Evolutionary conservation across 2,888 invertebrate genomes (phyloP).

Genomic region (Lasioglossum villosulum): DNA sequence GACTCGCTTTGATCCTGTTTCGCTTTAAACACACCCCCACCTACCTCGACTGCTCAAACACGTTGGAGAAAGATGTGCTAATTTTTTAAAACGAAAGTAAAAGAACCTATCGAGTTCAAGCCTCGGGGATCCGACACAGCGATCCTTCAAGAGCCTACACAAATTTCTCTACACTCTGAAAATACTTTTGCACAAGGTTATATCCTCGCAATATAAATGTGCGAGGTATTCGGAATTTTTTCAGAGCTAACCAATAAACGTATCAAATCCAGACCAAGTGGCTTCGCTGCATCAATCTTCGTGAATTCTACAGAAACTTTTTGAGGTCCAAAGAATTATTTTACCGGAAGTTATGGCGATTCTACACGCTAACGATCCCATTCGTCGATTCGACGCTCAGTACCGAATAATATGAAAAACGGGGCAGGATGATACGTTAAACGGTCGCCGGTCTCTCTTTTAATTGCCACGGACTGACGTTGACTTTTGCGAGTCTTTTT

Average conservation of each 20-base stretch:
- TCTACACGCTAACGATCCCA: not conserved
- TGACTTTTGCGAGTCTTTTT: slow-evolving; percentile 5
- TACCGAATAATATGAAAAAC: not conserved
- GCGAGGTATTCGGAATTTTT: not conserved
- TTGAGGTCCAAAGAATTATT: not conserved
- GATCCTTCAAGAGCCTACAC: not conserved
- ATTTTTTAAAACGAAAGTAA: not conserved
- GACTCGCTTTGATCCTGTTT: not conserved
- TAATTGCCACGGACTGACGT: slow-evolving; percentile 60
- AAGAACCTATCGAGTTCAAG: not conserved
- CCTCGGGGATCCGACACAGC: not conserved
- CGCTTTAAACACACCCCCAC: not conserved
- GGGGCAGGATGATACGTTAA: slow-evolving; percentile 49
- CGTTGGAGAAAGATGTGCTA: too few relatives aligned
- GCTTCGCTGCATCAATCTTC: not conserved
- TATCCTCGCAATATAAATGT: too few relatives aligned
- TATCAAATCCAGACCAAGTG: not conserved
- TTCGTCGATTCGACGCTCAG: not conserved
- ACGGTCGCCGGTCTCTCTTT: slow-evolving; percentile 51
- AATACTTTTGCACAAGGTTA: not conserved
- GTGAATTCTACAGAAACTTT: not conserved
- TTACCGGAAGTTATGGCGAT: not conserved
- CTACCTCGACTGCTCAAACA: not conserved
- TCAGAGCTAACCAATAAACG: not conserved
- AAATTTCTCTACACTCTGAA: not conserved